Base-by-base conservation (phyloP, 2,113 vertebrate species). In the Excalfactoria chinensis region DNA sequence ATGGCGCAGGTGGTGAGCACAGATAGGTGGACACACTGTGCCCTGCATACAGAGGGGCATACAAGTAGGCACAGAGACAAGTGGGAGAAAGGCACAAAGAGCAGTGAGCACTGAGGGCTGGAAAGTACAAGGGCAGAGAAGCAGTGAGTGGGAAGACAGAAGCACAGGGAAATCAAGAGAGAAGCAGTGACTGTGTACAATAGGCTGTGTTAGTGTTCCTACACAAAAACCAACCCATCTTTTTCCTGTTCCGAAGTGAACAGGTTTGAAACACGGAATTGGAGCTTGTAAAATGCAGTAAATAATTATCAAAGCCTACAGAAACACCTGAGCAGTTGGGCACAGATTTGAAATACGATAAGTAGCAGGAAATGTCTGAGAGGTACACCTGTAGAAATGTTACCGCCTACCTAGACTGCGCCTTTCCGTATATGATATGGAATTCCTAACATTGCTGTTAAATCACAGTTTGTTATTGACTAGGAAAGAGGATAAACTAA, bases 21-120 rank as follows among this genome's bases (percentile, higher is more conserved):
- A 90, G 77, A 93, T 34, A 82, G 55, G 74, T 16, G 22, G 32
- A 20, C 41, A 58, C 19, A 60, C 63, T 90, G 90, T 82, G 86
- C 77, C 67, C 74, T 49, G 55, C 51, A 51, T 2, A 84, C 55
- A 93, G 73, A 92, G 19, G 19, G 64, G 59, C 74, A 64, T 64
- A 68, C 81, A 92, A 3, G 10, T 48, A 60, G 63, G 13, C 63
- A 43, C 5, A 1, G 16, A 22, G 76, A 72, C 32, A 58, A 66
- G 90, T 71, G 81, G 84, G 86, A 87, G 90, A 82, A 51, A 40
- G 16, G 84, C 80, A 94, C 67, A 88, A 86, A 69, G 63, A 37
- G 37, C 68, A 87, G 9, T 32, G 43, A 48, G 63, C 25, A 40
- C 7, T 2, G 43, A 48, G 32, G 32, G 64, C 79, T 62, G 34